Evolutionary conservation across 1,140 invertebrate species (phyloP).

Genomic region (Leptinotarsa undecemlineata): DNA sequence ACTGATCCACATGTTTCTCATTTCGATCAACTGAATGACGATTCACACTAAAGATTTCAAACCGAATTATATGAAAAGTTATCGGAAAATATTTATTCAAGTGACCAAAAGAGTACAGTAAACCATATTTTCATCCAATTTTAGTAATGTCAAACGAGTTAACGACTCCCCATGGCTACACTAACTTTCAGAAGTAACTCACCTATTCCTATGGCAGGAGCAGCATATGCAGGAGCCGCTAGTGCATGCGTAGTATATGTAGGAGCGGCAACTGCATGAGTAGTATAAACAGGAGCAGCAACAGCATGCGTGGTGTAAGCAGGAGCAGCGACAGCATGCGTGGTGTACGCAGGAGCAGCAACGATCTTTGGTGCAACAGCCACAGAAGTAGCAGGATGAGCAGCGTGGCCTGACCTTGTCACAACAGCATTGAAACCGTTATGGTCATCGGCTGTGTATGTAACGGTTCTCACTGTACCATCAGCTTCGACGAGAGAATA

Average conservation of each 20-base stretch:
- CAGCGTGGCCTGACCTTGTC: slow-evolving; percentile 31
- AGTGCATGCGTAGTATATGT: slow-evolving; percentile 1
- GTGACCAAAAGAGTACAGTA: no score
- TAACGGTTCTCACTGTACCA: slow-evolving; percentile 25
- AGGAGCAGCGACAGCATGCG: background rate
- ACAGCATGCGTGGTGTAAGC: background rate
- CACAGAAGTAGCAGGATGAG: slow-evolving; percentile 26
- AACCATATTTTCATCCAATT: no score
- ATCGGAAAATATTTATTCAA: no score
- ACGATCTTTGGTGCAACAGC: slow-evolving; percentile 22
- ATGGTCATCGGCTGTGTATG: slow-evolving; percentile 31
- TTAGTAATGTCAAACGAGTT: background rate
- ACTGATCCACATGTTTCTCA: no score
- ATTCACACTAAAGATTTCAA: no score
- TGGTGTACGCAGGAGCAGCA: slow-evolving; percentile 4
- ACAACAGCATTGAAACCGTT: slow-evolving; percentile 35
- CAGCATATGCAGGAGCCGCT: slow-evolving; percentile 7
- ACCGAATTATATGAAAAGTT: no score
- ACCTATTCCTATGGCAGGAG: slow-evolving; percentile 2
- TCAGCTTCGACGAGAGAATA: slow-evolving; percentile 28
- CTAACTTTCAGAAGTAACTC: background rate
- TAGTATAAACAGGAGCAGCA: background rate
- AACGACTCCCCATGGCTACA: no score
- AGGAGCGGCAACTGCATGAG: background rate
- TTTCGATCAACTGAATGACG: no score